Evolutionary conservation across 2,797 vertebrate genomes (phyloP).

Genomic region (Lophotriccus pileatus): DNA sequence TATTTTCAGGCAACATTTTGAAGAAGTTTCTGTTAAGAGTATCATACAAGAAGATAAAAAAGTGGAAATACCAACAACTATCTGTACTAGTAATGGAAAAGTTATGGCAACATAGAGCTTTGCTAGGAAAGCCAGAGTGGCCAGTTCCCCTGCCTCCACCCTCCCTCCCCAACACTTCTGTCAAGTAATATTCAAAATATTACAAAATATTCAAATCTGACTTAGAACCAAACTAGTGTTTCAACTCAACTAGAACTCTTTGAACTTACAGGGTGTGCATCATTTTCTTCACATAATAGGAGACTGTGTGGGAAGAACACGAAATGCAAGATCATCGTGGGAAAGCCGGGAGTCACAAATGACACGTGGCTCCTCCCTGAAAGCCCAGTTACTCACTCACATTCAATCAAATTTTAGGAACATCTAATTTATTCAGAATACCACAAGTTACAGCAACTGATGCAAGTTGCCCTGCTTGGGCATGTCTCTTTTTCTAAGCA

Average conservation of each 20-base stretch:
- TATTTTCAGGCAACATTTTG: background rate
- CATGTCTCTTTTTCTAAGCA: background rate
- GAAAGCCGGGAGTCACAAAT: background rate
- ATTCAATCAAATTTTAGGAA: background rate
- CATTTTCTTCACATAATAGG: background rate
- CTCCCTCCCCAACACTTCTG: background rate
- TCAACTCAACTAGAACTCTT: background rate
- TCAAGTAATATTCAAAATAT: background rate
- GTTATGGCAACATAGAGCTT: rapidly evolving
- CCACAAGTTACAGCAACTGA: background rate
- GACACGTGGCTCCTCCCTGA: background rate
- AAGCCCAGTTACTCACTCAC: background rate
- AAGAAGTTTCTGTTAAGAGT: background rate
- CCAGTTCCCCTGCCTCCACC: background rate
- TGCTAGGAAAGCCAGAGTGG: background rate
- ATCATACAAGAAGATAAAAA: background rate
- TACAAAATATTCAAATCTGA: background rate
- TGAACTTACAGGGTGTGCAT: background rate
- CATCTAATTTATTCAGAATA: background rate
- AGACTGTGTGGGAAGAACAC: background rate
- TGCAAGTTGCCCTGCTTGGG: background rate
- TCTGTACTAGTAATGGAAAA: background rate
- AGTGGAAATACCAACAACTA: background rate
- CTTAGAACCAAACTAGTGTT: background rate
- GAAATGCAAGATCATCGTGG: background rate